Base-by-base conservation (phyloP, 2,113 vertebrate species). In the Chaetura pelagica region DNA sequence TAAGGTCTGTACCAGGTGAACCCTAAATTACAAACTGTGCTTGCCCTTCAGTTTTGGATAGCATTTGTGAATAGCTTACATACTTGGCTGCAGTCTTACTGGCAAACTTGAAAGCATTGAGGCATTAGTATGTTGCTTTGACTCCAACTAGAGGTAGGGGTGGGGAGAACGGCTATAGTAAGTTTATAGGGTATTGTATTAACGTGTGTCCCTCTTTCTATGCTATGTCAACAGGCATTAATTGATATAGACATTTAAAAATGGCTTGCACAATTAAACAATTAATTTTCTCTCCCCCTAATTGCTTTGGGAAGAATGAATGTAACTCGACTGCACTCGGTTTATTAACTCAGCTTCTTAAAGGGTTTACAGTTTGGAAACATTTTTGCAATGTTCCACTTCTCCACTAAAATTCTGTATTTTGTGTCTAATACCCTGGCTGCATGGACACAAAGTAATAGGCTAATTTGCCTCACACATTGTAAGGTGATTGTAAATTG, bases 1-100 rank as follows among this genome's bases (percentile, higher is more conserved):
- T 46, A 61, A 91, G 54, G 78, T 87, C 78, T 93, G 58, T 66
- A 61, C 81, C 83, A 92, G 87, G 84, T 96, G 89, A 96, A 93
- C 74, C 58, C 77, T 82, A 61, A 94, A 87, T 91, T 61, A 84
- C 71, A 79, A 73, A 76, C 59, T 76, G 51, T 87, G 66, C 77
- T 95, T 85, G 54, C 71, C 34, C 57, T 92, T n/a, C 0, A 0
- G 9, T 86, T 89, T 89, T 72, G 52, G 61, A 73, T 64, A 92
- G 29, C 75, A 84, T 81, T 94, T 87, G 61, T 89, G 89, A 89
- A 91, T 87, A 89, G 52, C 49, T 94, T 75, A 18, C 77, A 58
- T 87, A 82, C 85, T 95, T 95, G 81, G 30, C 71, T 87, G 62
- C 73, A 76, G 32, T 61, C 71, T 85, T 73, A 34, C 51, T 89